A percentile compares a stretch with the other conserved stretches of the same genome.
Conservation (phyloP, 2,888 invertebrate species). For the Stenichneumon culpator region DNA sequence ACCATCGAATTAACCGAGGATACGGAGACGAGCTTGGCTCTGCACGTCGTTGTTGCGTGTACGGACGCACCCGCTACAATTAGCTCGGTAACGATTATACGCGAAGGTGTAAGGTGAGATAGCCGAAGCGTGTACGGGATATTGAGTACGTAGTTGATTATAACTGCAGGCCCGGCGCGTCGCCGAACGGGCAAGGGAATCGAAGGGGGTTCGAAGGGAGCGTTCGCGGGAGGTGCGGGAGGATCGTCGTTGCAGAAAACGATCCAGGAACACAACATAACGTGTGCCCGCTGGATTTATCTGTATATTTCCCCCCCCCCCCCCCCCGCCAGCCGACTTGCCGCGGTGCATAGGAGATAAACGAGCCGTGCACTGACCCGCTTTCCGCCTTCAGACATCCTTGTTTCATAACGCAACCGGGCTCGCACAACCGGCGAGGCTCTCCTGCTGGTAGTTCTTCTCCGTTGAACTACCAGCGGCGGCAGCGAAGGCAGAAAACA, state of each 20-base stretch:
- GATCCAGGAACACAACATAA: slow-evolving; percentile 74
- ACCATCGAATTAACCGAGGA: slow-evolving; percentile 26
- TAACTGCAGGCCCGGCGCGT: background rate
- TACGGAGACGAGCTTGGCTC: background rate
- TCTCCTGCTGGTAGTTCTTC: slow-evolving; percentile 18
- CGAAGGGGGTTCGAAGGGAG: slow-evolving; percentile 28
- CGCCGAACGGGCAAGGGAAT: slow-evolving; percentile 27
- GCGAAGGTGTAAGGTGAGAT: background rate
- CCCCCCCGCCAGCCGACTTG: background rate
- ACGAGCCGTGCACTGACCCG: slow-evolving; percentile 79
- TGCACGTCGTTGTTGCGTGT: background rate
- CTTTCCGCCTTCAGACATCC: slow-evolving; percentile 79
- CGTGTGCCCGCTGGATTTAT: slow-evolving; percentile 24
- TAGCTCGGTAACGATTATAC: slow-evolving; percentile 19
- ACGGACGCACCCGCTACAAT: slow-evolving; percentile 19
- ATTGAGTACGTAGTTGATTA: background rate
- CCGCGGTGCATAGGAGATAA: slow-evolving; percentile 71
- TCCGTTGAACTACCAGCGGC: slow-evolving; percentile 17
- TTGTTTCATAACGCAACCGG: slow-evolving; percentile 77
- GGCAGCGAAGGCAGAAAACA: slow-evolving; percentile 40
- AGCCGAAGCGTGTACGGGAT: slow-evolving; percentile 5
- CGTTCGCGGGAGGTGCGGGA: slow-evolving; percentile 49
- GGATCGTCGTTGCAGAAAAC: slow-evolving; percentile 58
- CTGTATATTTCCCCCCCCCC: slow-evolving; percentile 16
- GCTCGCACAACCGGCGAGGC: slow-evolving; percentile 44